Base-by-base conservation (phyloP, 2,888 invertebrate species). In the Diplazon laetatorius region DNA sequence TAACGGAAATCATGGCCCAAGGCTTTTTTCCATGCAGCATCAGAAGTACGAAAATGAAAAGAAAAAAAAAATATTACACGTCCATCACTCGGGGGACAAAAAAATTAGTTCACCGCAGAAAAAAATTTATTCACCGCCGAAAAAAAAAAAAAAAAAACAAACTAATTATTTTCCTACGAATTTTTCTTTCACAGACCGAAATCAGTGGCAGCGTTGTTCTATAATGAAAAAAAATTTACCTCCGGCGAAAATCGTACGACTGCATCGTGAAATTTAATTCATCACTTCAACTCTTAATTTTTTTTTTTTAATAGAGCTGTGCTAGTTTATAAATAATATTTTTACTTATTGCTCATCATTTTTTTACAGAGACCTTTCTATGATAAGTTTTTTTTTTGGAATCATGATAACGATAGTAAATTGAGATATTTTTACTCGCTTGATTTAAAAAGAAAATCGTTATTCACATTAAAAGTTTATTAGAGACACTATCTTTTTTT, bases 211-310 rank as follows among this genome's bases (percentile, higher is more conserved):
- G 37, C 22, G 52, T 68, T 68, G 42, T 18, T 16, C 25, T 25
- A 25, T 55, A 68, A 68, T 52, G 52, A 68, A 68, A 68, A n/a
- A n/a, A 55, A 68, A 9, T 44, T 18, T 6, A 16, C 55, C 68
- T 25, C 55, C 12, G 52, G 42, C 30, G 42, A 30, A 6, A 30
- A 55, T 37, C 48, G 6, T 4, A 52, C 25, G 25, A 16, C 50
- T 9, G 25, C n/a, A n/a, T n/a, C 12, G 14, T 12, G 16, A 44
- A 16, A 30, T 55, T 44, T 30, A 60, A 68, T 55, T 14, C 52
- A 3, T 50, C n/a, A 42, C n/a, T 42, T 52, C 6, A n/a, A 12
- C 25, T 12, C 6, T 20, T 39, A 9, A 16, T 16, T 10, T 16
- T 8, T 14, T 12, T 35, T 30, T 30, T 16, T 8, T 16, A 35